Conservation (phyloP, 1,140 invertebrate genomes). For the Caerostris extrusa region DNA sequence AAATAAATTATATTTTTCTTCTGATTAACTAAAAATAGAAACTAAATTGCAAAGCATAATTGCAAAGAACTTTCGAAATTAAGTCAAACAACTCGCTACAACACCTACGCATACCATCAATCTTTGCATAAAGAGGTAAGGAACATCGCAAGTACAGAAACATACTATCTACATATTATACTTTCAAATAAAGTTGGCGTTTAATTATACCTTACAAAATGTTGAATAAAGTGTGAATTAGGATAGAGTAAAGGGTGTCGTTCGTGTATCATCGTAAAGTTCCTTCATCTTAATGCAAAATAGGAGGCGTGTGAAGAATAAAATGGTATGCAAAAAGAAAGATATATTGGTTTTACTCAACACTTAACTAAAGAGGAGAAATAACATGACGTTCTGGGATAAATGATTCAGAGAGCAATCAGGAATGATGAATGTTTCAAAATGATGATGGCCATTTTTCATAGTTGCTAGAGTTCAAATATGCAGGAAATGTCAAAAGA, state of each 20-base stretch:
- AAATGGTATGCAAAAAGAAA: background rate
- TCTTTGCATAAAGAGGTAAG: background rate
- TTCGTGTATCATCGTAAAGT: background rate
- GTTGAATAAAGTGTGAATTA: constrained; percentile 2
- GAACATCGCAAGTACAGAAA: background rate
- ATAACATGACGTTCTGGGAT: background rate
- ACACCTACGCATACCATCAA: background rate
- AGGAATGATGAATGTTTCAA: background rate
- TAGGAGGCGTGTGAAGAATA: background rate
- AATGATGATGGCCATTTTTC: background rate
- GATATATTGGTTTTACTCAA: background rate
- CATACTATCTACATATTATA: background rate
- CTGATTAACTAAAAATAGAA: background rate
- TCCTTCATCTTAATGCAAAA: background rate
- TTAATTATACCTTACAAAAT: background rate
- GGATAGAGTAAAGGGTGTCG: background rate
- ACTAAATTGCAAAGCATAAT: background rate
- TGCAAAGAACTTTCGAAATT: background rate
- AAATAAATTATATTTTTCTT: too few relatives aligned
- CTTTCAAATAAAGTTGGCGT: constrained; percentile 15
- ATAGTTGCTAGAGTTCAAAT: background rate
- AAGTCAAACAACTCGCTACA: background rate
- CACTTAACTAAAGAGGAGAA: background rate
- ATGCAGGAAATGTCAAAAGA: background rate
- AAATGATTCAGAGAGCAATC: background rate